Conservation (phyloP, 2,797 vertebrate genomes). For the Pempheris klunzingeri region DNA sequence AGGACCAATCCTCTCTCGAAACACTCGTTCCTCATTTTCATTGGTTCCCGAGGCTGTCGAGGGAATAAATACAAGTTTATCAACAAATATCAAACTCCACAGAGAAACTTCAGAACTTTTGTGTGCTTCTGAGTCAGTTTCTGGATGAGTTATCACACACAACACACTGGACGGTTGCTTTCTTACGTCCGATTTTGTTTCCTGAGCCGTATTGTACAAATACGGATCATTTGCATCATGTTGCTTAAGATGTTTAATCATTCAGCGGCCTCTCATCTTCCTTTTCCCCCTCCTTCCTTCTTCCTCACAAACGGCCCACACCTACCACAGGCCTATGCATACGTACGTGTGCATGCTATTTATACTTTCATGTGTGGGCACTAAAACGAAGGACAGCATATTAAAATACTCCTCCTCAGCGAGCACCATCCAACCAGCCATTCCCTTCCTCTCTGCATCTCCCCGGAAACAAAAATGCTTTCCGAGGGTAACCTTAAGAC, state of each 20-base stretch:
- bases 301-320: slow-evolving; percentile 61
- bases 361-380: slow-evolving; percentile 80
- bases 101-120: neutral
- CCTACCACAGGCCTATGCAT: slow-evolving; percentile 68
- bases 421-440: slow-evolving; percentile 59
- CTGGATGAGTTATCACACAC: neutral
- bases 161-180: neutral
- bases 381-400: slow-evolving; percentile 78
- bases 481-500: slow-evolving; percentile 82
- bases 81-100: neutral
- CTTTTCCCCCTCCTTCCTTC: slow-evolving; percentile 8
- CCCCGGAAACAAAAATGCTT: slow-evolving; percentile 77
- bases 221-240: slow-evolving; percentile 65
- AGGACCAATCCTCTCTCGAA: slow-evolving; percentile 89
- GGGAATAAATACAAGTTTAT: slow-evolving; percentile 13
- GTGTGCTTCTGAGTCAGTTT: slow-evolving; percentile 6
- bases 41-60: slow-evolving; percentile 87
- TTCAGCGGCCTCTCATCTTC: slow-evolving; percentile 64
- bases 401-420: slow-evolving; percentile 80
- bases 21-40: slow-evolving; percentile 97
- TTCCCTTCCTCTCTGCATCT: slow-evolving; percentile 68
- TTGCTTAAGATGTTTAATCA: slow-evolving; percentile 70
- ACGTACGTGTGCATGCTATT: slow-evolving; percentile 72
- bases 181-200: slow-evolving; percentile 7
- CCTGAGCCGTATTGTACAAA: slow-evolving; percentile 25